Base-by-base conservation (phyloP, 2,888 invertebrate species). In the Rhorus exstirpatorius region DNA sequence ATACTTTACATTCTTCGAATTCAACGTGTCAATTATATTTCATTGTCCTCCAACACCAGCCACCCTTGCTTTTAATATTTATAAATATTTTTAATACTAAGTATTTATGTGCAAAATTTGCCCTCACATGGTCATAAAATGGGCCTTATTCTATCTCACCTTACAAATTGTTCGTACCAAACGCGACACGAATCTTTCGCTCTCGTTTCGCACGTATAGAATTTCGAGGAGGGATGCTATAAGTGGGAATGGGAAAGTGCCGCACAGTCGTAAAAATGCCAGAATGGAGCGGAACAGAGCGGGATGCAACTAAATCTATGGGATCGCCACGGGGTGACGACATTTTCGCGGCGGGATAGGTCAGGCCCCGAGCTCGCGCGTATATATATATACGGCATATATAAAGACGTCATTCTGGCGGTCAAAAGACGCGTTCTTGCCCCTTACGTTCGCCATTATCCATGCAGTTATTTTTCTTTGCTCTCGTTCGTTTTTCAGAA, bases 321-420 rank as follows among this genome's bases (percentile, higher is more conserved):
- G 86, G 83, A 88, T 6, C 91, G 84, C 88, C 89, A 85, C 88
- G 89, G 91, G 91, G 92, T 90, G 92, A 92, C 90, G 92, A 92
- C 91, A 88, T 90, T 90, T 88, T 88, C 91, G 78, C 91, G 84
- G 85, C 88, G 87, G 92, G 92, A 83, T 87, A 89, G 88, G 88
- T 80, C 87, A 72, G 81, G 83, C 75, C 86, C 6, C 80, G 78
- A 35, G 82, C 67, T 65, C 86, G 85, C 81, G 82, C 89, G 91
- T 60, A n/a, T n/a, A n/a, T n/a, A n/a, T n/a, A n/a, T n/a, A n/a
- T n/a, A n/a, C n/a, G n/a, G n/a, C n/a, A 91, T 90, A 91, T 17
- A 92, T 91, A 91, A 89, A 92, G 92, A 91, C 89, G 90, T 91
- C 90, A 88, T 88, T 84, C 84, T 86, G 84, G 81, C 82, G 84